A percentile compares a stretch with the other conserved stretches of the same genome.
Evolutionary conservation across 2,113 vertebrate species (phyloP).

Genomic region (Serilophus lunatus): DNA sequence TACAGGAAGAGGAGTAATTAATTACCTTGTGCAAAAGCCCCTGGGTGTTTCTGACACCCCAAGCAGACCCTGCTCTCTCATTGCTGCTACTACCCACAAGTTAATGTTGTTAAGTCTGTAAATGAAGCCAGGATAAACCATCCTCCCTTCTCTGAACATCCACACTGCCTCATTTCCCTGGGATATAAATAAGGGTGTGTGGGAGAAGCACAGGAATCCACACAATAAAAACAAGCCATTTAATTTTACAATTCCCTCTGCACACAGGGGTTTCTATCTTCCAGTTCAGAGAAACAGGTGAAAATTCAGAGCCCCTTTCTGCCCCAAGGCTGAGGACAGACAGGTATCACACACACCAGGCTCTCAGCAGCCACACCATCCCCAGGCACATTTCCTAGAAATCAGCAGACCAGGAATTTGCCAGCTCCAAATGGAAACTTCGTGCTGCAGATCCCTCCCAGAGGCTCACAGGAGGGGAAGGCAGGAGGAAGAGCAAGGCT

Average conservation of each 20-base stretch:
- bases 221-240: neutral
- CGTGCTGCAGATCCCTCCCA: neutral
- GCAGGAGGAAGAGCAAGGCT: neutral
- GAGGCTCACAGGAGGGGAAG: neutral
- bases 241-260: neutral
- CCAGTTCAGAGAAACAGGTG: neutral
- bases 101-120: rapidly evolving
- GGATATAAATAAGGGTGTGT: rapidly evolving
- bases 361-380: neutral
- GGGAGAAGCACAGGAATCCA: neutral
- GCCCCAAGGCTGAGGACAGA: conserved; percentile 13
- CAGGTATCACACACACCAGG: conserved; percentile 43
- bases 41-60: neutral
- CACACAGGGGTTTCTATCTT: neutral
- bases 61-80: neutral
- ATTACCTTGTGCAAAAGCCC: neutral
- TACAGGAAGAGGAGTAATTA: neutral
- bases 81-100: neutral
- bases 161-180: neutral
- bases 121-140: neutral
- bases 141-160: neutral
- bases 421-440: conserved; percentile 44
- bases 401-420: neutral
- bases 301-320: neutral
- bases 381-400: conserved; percentile 20